phyloP scores from a whole-genome alignment of 2,113 vertebrate genomes.

The Chionis minor region DNA sequence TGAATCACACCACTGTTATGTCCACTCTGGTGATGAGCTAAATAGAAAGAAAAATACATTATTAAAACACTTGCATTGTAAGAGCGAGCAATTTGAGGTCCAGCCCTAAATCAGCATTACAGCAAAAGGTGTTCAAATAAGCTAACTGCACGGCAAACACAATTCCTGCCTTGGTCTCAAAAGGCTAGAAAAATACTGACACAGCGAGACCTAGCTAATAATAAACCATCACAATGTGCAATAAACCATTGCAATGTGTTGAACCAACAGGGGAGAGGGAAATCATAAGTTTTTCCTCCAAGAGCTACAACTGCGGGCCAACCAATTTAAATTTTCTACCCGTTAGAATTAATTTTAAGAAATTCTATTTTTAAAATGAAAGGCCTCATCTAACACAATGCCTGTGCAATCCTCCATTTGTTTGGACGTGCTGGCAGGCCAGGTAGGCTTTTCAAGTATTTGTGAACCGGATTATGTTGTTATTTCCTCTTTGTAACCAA shows the following conservation, averaged over 20 bases:
- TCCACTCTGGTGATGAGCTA: constrained; percentile 92
- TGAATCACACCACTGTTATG: constrained; percentile 98
- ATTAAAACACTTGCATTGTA: neutral
- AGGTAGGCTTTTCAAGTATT: neutral
- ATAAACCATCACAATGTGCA: neutral
- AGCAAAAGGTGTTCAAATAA: neutral
- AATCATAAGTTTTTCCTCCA: neutral
- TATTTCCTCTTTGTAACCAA: neutral
- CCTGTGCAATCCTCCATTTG: neutral
- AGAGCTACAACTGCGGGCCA: neutral
- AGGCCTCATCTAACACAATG: accelerated
- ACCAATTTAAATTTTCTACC: neutral
- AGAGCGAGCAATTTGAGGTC: neutral
- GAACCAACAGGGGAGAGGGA: neutral
- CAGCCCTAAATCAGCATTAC: neutral
- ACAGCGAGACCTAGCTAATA: neutral
- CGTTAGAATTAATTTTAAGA: neutral
- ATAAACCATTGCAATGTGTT: neutral
- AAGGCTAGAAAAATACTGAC: neutral
- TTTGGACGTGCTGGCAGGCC: neutral
- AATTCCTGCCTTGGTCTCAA: neutral
- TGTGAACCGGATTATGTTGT: neutral
- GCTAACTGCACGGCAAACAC: neutral
- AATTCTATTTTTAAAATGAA: neutral
- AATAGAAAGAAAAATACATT: neutral